A percentile compares a stretch with the other conserved stretches of the same genome.
phyloP scores from a whole-genome alignment of 1,140 invertebrate species.

The Micrasema minimum region DNA sequence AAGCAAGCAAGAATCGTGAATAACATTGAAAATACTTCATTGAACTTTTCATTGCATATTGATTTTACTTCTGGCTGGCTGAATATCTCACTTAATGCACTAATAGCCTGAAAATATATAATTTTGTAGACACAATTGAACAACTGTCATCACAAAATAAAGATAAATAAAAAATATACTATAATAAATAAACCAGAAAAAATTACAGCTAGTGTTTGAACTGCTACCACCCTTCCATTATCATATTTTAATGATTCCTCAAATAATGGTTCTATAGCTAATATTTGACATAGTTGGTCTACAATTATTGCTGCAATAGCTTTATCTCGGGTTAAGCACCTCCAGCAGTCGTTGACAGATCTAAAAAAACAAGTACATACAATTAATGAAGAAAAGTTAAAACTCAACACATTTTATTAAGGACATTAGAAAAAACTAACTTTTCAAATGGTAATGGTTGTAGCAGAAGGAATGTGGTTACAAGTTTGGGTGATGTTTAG shows the following conservation, averaged over 20 bases:
- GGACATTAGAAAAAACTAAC: conserved; percentile 60
- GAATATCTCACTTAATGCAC: conserved; percentile 62
- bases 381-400: not conserved
- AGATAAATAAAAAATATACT: no score
- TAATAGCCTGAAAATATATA: conserved; percentile 57
- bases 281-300: conserved; percentile 77
- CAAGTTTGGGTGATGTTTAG: conserved; percentile 79
- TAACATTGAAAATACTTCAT: conserved; percentile 73
- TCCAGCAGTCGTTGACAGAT: conserved; percentile 76
- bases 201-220: conserved; percentile 70
- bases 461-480: conserved; percentile 78
- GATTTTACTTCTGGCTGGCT: conserved; percentile 58
- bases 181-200: no score
- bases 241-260: conserved; percentile 67
- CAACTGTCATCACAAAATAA: no score
- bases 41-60: conserved; percentile 65
- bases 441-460: conserved; percentile 79
- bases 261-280: conserved; percentile 74
- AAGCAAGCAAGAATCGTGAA: conserved; percentile 73
- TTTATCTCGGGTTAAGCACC: conserved; percentile 72
- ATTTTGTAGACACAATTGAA: no score
- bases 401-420: not conserved
- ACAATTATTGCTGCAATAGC: conserved; percentile 71
- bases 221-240: conserved; percentile 62
- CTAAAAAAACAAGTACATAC: conserved; percentile 65